A percentile compares a stretch with the other conserved stretches of the same genome.
Conservation (phyloP, 1,140 invertebrate genomes). For the Penaeus indicus region DNA sequence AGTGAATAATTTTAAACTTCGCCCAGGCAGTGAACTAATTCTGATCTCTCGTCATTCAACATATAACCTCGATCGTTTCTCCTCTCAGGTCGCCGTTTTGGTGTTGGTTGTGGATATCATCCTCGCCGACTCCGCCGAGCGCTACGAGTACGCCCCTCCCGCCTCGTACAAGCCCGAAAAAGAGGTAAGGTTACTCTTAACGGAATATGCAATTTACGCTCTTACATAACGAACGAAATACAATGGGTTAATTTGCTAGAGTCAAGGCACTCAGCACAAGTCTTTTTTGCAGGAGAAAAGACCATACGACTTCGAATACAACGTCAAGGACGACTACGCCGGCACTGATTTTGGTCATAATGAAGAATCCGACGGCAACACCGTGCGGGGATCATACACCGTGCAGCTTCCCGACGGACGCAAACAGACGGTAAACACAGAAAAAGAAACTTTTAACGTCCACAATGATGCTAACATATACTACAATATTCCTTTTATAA, state of each 20-base stretch:
- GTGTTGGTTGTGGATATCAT: conserved; percentile 36
- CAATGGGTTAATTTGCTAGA: too few species aligned
- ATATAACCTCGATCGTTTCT: too few species aligned
- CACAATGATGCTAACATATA: too few species aligned
- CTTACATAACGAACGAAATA: too few species aligned
- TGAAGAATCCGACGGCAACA: conserved; percentile 36
- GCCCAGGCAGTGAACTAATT: too few species aligned
- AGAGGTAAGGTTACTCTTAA: conserved; percentile 20
- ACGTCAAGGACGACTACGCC: conserved; percentile 47
- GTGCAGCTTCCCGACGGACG: conserved; percentile 29
- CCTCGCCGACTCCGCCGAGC: conserved; percentile 40
- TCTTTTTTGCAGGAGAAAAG: background rate
- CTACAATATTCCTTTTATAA: background rate
- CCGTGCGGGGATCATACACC: conserved; percentile 61
- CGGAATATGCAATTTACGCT: too few species aligned
- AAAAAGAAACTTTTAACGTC: too few species aligned
- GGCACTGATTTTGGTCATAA: conserved; percentile 55
- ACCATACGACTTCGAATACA: conserved; percentile 59
- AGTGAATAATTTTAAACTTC: too few species aligned
- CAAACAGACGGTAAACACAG: too few species aligned
- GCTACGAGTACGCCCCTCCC: conserved; percentile 34
- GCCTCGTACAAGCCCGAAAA: conserved; percentile 14
- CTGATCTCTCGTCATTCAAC: too few species aligned
- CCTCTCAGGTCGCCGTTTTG: background rate
- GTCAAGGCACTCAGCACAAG: too few species aligned